These are phyloP conservation scores for Ophthalmolycus amberensis DNA, from an alignment of 2,113 vertebrate species.

Conservation along the genomic window DNA sequence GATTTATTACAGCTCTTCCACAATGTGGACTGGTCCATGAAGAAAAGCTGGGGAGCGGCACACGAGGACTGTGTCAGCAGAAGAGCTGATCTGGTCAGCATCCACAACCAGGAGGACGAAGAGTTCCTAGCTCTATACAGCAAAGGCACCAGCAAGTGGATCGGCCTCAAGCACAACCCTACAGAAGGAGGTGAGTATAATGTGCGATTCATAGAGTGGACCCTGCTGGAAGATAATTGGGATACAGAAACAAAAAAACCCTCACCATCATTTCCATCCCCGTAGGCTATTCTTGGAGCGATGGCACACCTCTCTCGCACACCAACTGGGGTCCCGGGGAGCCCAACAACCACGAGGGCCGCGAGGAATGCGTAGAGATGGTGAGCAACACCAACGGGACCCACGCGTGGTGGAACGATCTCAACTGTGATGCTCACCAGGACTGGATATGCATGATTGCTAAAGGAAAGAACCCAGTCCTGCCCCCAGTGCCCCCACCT, in stretches of 20 bases:
- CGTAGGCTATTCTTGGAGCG: constrained; percentile 83
- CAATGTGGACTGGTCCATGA: constrained; percentile 74
- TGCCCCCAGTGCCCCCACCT: constrained; percentile 76
- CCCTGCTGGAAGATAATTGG: not conserved
- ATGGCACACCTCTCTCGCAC: constrained; percentile 77
- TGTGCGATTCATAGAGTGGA: not conserved
- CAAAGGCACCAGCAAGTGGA: constrained; percentile 82
- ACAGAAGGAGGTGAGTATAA: constrained; percentile 78
- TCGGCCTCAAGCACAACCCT: constrained; percentile 80
- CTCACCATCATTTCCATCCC: not conserved
- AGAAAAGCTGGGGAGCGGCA: constrained; percentile 82
- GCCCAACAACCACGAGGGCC: constrained; percentile 81
- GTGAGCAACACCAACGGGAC: constrained; percentile 79
- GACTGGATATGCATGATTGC: constrained; percentile 85
- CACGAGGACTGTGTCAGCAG: constrained; percentile 78
- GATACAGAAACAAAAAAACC: not conserved
- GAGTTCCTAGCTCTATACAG: constrained; percentile 76
- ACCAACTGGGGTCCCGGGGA: constrained; percentile 84
- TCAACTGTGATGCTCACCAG: constrained; percentile 84
- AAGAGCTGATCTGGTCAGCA: constrained; percentile 80
- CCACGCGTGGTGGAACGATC: constrained; percentile 83
- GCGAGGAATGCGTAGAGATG: constrained; percentile 85
- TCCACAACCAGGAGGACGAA: constrained; percentile 81
- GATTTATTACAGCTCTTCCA: constrained; percentile 77
- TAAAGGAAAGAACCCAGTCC: constrained; percentile 77